Conservation (phyloP, 2,797 vertebrate genomes). For the Megalops cyprinoides region DNA sequence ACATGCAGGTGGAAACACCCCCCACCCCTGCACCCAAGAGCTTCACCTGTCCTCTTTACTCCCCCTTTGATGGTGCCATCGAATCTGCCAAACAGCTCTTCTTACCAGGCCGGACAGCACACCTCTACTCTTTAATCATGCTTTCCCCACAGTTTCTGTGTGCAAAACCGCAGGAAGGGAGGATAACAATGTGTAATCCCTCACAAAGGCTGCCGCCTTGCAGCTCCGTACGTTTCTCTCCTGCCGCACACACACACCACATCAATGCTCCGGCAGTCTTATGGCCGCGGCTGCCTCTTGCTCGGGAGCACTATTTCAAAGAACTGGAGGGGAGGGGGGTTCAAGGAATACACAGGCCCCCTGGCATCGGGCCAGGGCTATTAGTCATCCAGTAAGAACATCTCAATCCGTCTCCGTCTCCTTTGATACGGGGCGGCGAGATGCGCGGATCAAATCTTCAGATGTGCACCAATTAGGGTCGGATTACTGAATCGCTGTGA, state of each 20-base stretch:
- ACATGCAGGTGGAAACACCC: no score
- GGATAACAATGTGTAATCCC: not conserved
- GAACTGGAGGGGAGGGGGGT: not conserved
- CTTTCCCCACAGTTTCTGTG: not conserved
- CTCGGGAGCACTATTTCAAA: not conserved
- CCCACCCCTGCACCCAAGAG: no score
- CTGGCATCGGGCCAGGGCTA: not conserved
- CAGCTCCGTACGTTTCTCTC: not conserved
- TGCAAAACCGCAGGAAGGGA: not conserved
- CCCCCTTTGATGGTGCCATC: no score
- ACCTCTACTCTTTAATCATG: no score
- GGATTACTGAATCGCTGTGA: not conserved
- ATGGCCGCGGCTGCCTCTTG: not conserved
- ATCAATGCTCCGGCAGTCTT: not conserved
- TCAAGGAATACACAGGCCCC: not conserved
- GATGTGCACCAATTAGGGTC: not conserved
- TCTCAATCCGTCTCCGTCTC: slow-evolving; percentile 2
- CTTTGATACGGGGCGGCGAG: not conserved
- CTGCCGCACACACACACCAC: not conserved
- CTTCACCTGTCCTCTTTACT: no score
- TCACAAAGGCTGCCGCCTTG: not conserved
- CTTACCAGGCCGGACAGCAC: no score
- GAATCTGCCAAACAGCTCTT: no score
- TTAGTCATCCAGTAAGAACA: slow-evolving; percentile 4
- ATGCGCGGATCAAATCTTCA: not conserved